Evolutionary conservation across 2,888 invertebrate genomes (phyloP), one percentile per base, ranked within the genome.

Genomic region (Drosophila emarginata): DNA sequence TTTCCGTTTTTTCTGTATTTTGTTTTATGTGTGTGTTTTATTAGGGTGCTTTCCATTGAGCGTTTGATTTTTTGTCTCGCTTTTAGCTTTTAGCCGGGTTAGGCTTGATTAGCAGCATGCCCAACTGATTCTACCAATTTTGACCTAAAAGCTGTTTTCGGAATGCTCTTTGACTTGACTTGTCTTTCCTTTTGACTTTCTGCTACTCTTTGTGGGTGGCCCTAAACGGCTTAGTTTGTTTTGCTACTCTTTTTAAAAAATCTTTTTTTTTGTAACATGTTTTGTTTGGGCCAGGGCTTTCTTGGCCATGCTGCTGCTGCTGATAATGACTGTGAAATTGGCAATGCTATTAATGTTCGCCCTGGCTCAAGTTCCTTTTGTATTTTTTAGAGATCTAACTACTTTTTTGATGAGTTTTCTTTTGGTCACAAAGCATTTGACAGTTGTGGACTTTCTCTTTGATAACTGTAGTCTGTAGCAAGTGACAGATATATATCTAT

Each of bases 291-390:
- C 21, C 61, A 56, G 61, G 54, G 78, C 68, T 78, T 77, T 71
- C 71, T 68, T 65, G 79, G 72, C 82, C 72, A 79, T 72, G 69
- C 59, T 61, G 64, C 74, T 82, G 81, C 61, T 61, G 65, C 73
- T 32, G 32, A 7, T 82, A 78, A 82, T 84, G 78, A 76, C 82
- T 87, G 82, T 87, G 87, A 83, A 83, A 83, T 83, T 83, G 82
- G 82, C 82, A 83, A 86, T 71, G 74, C 76, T 52, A 45, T 86
- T 82, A 82, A 86, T 86, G 84, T 59, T 67, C 64, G 71, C 64
- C 61, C 36, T 56, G 52, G 65, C 40, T 50, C 65, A 62, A 69
- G 66, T 70, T 58, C 61, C 75, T 73, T 71, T 77, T 77, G 80
- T 80, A 67, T 75, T 64, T 63, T 52, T 74, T 67, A 40, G 54